Evolutionary conservation across 2,797 vertebrate genomes (phyloP).

Genomic region (Hirundo rustica): DNA sequence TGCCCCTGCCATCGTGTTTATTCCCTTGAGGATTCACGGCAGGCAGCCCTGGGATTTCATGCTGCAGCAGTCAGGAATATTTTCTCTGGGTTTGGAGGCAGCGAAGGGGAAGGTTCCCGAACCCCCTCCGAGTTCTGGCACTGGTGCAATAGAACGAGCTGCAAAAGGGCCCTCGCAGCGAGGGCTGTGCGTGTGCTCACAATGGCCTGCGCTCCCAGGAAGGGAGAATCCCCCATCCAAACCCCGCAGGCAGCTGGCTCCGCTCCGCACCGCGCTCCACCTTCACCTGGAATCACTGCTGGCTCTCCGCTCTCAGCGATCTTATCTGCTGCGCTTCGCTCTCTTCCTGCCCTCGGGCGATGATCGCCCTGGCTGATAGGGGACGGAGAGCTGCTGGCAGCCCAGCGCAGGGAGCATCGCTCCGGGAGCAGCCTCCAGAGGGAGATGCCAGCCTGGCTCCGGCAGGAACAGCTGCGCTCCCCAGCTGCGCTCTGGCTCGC

Average conservation of each 20-base stretch:
- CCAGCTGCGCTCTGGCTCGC: background rate
- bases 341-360: background rate
- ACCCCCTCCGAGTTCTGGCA: slow-evolving; percentile 37
- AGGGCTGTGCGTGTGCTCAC: background rate
- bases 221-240: background rate
- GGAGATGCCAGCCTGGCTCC: slow-evolving; percentile 5
- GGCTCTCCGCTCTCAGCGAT: background rate
- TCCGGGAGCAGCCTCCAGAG: background rate
- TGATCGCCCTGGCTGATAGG: fast-evolving
- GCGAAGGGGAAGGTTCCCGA: background rate
- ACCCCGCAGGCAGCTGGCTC: background rate
- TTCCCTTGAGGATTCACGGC: background rate
- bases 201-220: background rate
- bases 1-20: background rate
- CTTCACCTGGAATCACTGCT: background rate
- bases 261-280: background rate
- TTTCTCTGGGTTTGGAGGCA: slow-evolving; percentile 17
- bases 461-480: background rate
- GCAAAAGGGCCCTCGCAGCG: slow-evolving; percentile 18
- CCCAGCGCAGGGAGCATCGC: background rate
- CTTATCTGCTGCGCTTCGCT: background rate
- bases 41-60: slow-evolving; percentile 29
- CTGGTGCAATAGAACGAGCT: background rate
- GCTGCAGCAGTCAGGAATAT: slow-evolving; percentile 12
- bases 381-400: background rate